Percentiles rank a stretch among this genome's conserved stretches.
Conservation (phyloP, 64 coral and sea anemone genomes). For the Pocillopora verrucosa region DNA sequence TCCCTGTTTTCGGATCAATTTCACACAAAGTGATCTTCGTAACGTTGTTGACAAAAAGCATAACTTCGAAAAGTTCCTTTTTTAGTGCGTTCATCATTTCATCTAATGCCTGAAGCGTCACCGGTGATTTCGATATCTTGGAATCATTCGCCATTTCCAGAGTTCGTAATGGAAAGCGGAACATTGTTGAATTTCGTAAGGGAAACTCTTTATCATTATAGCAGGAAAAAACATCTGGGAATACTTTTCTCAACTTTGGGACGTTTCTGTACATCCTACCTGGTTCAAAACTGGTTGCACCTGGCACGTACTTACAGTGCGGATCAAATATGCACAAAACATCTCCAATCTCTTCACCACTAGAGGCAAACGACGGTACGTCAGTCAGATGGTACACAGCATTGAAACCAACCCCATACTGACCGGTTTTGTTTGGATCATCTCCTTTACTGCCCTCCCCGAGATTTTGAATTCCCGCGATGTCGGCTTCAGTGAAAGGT, state of each 20-base stretch:
- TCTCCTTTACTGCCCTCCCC: conserved; percentile 87
- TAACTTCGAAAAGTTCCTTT: conserved; percentile 43
- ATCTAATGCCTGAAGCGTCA: conserved; percentile 1
- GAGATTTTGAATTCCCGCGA: conserved; percentile 78
- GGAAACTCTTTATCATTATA: conserved; percentile 51
- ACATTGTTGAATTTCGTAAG: conserved; percentile 62
- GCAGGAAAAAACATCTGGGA: conserved; percentile 68
- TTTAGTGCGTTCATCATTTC: conserved; percentile 30
- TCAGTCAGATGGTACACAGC: conserved; percentile 96
- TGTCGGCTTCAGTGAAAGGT: conserved; percentile 76
- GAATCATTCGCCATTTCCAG: conserved; percentile 49
- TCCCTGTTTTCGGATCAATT: conserved; percentile 3
- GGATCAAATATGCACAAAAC: conserved; percentile 86
- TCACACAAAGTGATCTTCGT: conserved; percentile 62
- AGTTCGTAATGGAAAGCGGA: conserved; percentile 61
- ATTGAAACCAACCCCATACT: conserved; percentile 95
- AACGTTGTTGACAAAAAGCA: conserved; percentile 66
- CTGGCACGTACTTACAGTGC: conserved; percentile 55
- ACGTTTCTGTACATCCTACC: conserved; percentile 52
- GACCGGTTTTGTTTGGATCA: conserved; percentile 91
- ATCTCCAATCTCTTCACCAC: conserved; percentile 68
- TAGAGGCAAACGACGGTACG: conserved; percentile 68
- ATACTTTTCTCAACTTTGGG: conserved; percentile 29
- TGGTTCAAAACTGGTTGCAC: conserved; percentile 37
- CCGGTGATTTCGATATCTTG: conserved; percentile 15